phyloP scores from a whole-genome alignment of 2,888 invertebrate genomes.

The Listrodromus nycthemerus region DNA sequence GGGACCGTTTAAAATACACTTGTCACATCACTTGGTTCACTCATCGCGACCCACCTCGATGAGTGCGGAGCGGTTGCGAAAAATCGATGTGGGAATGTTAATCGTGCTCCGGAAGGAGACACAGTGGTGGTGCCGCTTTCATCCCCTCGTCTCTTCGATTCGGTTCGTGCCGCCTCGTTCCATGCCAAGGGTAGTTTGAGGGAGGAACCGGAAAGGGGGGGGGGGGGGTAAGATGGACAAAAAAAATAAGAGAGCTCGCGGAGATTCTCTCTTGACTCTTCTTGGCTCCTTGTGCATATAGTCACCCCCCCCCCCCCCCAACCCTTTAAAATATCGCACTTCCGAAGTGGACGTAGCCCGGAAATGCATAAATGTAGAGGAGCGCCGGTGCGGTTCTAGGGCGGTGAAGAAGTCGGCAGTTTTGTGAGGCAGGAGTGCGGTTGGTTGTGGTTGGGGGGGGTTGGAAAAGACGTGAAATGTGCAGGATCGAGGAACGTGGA shows the following conservation, averaged over 20 bases:
- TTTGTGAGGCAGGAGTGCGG: constrained; percentile 30
- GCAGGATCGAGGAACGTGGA: constrained; percentile 37
- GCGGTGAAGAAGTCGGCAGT: constrained; percentile 66
- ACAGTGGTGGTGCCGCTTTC: too few relatives aligned
- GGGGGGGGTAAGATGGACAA: constrained; percentile 26
- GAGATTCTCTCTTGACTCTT: constrained; percentile 36
- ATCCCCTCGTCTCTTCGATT: background rate
- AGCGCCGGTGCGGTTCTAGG: constrained; percentile 52
- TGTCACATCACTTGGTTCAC: background rate
- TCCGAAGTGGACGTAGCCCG: constrained; percentile 61
- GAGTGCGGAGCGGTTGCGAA: background rate
- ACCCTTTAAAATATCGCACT: constrained; percentile 50
- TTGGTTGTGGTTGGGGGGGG: constrained; percentile 56
- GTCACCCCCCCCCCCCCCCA: background rate
- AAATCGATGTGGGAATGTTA: constrained; percentile 18
- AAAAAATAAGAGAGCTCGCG: constrained; percentile 32
- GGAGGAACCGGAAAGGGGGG: background rate
- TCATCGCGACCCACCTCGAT: background rate
- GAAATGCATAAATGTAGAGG: constrained; percentile 78
- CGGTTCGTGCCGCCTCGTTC: constrained; percentile 16
- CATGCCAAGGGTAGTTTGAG: background rate
- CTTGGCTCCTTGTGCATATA: constrained; percentile 24
- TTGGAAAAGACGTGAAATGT: constrained; percentile 32
- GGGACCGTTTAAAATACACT: background rate
- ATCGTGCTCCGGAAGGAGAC: background rate